phyloP scores from a whole-genome alignment of 2,113 vertebrate genomes.

The Murina feae region DNA sequence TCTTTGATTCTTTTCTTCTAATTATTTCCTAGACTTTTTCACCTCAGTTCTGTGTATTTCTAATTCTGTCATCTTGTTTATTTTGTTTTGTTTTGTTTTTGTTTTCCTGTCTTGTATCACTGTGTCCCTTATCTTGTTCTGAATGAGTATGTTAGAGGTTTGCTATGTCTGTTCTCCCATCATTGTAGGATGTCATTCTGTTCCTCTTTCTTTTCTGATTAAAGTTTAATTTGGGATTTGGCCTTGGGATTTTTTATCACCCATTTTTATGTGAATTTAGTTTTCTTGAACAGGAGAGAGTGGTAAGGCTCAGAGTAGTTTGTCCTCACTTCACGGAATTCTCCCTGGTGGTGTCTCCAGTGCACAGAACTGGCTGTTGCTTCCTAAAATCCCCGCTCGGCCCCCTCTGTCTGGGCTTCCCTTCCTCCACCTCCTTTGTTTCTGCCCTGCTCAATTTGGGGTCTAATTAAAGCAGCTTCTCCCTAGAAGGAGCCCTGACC shows the following conservation, averaged over 20 bases:
- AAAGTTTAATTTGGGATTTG: neutral
- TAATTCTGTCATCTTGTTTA: neutral
- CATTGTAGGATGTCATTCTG: rapidly evolving
- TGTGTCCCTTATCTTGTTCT: neutral
- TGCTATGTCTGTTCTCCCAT: too few species aligned
- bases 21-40: too few species aligned
- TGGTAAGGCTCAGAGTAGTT: rapidly evolving
- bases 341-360: rapidly evolving
- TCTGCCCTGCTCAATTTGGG: neutral
- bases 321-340: rapidly evolving
- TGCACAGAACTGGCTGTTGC: rapidly evolving
- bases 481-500: neutral
- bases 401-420: too few species aligned
- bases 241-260: neutral
- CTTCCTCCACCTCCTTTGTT: neutral
- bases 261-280: rapidly evolving
- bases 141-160: rapidly evolving
- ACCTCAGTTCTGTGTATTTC: neutral
- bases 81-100: neutral
- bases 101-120: neutral
- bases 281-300: neutral
- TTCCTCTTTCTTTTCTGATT: too few species aligned
- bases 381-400: neutral
- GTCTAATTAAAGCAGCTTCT: neutral
- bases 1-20: neutral